A percentile compares a stretch with the other conserved stretches of the same genome.
Conservation (phyloP, 2,113 vertebrate genomes). For the Motacilla alba region DNA sequence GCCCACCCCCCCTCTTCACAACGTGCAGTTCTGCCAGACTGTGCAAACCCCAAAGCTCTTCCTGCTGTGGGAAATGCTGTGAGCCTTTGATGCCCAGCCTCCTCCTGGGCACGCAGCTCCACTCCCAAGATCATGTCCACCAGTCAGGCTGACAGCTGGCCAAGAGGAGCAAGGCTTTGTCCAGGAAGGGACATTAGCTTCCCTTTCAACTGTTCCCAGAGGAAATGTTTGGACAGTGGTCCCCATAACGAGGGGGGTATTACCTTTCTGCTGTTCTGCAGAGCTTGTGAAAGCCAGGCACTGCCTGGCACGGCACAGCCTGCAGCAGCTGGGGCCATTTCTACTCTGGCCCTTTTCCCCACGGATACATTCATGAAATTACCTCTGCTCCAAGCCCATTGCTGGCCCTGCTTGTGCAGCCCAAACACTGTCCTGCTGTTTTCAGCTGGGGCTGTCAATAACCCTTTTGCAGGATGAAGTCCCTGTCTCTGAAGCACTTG, state of each 20-base stretch:
- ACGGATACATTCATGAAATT: neutral
- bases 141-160: neutral
- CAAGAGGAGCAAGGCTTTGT: neutral
- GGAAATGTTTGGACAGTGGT: neutral
- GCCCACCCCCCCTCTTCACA: neutral
- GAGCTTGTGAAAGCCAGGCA: neutral
- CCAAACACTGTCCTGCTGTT: neutral
- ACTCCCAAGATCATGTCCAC: neutral
- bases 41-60: neutral
- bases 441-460: rapidly evolving
- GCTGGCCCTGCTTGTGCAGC: neutral
- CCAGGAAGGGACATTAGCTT: neutral
- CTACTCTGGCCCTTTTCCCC: neutral
- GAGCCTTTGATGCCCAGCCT: neutral
- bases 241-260: neutral
- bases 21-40: rapidly evolving
- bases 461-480: neutral
- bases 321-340: neutral
- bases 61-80: neutral
- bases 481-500: neutral
- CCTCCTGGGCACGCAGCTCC: neutral
- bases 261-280: neutral
- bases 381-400: neutral
- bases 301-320: neutral
- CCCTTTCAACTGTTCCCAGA: neutral